phyloP scores from a whole-genome alignment of 2,113 vertebrate genomes.

The Spheniscus mendiculus region DNA sequence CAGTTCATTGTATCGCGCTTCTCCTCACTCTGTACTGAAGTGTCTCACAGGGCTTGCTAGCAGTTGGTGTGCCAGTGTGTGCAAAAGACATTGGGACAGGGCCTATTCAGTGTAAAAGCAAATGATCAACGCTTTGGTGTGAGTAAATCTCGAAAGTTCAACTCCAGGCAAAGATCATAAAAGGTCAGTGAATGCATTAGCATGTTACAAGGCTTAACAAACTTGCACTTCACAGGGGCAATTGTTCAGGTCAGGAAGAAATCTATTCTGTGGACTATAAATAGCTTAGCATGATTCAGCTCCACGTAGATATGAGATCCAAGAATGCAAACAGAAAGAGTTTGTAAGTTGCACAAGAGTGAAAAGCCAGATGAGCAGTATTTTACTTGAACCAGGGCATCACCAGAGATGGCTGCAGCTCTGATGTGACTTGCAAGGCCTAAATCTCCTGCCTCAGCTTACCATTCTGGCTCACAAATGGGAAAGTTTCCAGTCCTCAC shows the following conservation, averaged over 20 bases:
- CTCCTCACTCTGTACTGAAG: background rate
- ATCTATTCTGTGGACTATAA: background rate
- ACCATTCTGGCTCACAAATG: background rate
- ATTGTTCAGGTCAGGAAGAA: background rate
- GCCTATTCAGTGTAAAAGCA: background rate
- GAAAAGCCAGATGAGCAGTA: background rate
- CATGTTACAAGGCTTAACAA: background rate
- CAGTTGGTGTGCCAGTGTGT: accelerated
- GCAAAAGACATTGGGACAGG: background rate
- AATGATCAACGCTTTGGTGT: background rate
- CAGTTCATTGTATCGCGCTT: accelerated
- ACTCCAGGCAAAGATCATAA: background rate
- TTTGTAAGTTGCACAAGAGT: background rate
- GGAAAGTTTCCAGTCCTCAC: background rate
- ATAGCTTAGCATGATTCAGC: background rate
- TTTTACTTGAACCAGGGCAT: background rate
- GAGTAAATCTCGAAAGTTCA: background rate
- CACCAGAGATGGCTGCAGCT: background rate
- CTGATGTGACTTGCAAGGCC: background rate
- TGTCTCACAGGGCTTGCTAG: background rate
- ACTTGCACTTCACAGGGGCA: background rate
- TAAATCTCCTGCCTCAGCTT: background rate
- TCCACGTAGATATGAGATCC: background rate
- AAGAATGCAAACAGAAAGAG: background rate
- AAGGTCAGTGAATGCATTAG: background rate